Conservation (phyloP, 2,888 invertebrate genomes). For the Macrophya alboannulata region DNA sequence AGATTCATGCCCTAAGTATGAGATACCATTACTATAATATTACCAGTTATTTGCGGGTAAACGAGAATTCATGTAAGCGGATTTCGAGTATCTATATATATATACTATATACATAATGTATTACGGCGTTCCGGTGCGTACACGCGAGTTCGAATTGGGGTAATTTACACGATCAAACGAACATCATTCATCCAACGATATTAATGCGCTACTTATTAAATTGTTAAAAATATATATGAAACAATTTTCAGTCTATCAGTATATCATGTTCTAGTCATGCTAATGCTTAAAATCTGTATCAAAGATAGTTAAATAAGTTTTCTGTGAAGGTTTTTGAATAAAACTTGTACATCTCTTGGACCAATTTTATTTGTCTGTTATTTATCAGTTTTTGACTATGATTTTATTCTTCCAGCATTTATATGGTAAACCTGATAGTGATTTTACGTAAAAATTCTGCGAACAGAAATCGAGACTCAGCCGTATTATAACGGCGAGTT, state of each 20-base stretch:
- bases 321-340: background rate
- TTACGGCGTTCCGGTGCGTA: background rate
- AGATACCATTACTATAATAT: slow-evolving; percentile 50
- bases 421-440: background rate
- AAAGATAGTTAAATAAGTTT: background rate
- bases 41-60: slow-evolving; percentile 42
- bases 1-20: slow-evolving; percentile 81
- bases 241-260: background rate
- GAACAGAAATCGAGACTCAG: slow-evolving; percentile 9
- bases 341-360: background rate
- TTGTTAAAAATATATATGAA: background rate
- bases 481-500: background rate
- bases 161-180: slow-evolving; percentile 27
- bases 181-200: background rate
- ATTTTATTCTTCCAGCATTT: background rate
- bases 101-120: background rate
- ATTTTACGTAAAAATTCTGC: background rate
- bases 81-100: slow-evolving; percentile 1
- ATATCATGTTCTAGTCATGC: slow-evolving; percentile 20
- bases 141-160: background rate
- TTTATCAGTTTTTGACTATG: background rate
- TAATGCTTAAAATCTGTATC: background rate
- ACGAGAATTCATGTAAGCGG: slow-evolving; percentile 8
- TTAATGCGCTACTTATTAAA: background rate
- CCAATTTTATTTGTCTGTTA: background rate